These are phyloP conservation scores for Hypsopygia costalis DNA, from an alignment of 2,888 invertebrate species.

Conservation along the genomic window DNA sequence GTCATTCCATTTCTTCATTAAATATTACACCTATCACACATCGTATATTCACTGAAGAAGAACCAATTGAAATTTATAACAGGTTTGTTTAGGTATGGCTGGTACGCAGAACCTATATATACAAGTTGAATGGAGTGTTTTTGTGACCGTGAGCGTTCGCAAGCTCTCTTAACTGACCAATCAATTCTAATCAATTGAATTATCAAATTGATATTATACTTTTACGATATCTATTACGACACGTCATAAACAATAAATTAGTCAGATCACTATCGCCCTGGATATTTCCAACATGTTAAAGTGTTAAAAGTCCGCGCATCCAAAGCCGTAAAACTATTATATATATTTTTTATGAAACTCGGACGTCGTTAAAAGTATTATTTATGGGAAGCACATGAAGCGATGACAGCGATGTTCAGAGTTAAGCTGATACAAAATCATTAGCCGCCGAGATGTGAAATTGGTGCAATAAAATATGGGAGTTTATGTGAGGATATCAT, in stretches of 20 bases:
- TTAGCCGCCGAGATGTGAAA: conserved; percentile 24
- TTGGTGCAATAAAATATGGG: conserved; percentile 21
- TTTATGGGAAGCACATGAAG: conserved; percentile 63
- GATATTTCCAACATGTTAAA: conserved; percentile 27
- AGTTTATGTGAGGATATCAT: too few species aligned
- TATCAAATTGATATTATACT: neutral
- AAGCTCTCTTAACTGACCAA: too few species aligned
- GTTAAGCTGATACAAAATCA: conserved; percentile 50
- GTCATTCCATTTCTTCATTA: too few species aligned
- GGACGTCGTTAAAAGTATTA: conserved; percentile 58
- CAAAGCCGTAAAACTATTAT: conserved; percentile 44
- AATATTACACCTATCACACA: too few species aligned
- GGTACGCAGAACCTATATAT: too few species aligned
- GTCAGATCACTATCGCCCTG: conserved; percentile 9
- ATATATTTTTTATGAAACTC: conserved; percentile 63
- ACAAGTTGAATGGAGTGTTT: too few species aligned
- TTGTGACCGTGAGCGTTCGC: too few species aligned
- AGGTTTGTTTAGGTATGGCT: too few species aligned
- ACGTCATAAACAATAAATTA: conserved; percentile 6
- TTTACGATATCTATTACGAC: neutral
- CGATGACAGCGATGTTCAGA: conserved; percentile 60
- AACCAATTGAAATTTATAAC: too few species aligned
- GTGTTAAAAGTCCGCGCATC: conserved; percentile 38
- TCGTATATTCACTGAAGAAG: too few species aligned
- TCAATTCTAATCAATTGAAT: too few species aligned